A percentile compares a stretch with the other conserved stretches of the same genome.
These are phyloP conservation scores for Bombycilla garrulus DNA, from an alignment of 2,113 vertebrate species.

Conservation along the genomic window DNA sequence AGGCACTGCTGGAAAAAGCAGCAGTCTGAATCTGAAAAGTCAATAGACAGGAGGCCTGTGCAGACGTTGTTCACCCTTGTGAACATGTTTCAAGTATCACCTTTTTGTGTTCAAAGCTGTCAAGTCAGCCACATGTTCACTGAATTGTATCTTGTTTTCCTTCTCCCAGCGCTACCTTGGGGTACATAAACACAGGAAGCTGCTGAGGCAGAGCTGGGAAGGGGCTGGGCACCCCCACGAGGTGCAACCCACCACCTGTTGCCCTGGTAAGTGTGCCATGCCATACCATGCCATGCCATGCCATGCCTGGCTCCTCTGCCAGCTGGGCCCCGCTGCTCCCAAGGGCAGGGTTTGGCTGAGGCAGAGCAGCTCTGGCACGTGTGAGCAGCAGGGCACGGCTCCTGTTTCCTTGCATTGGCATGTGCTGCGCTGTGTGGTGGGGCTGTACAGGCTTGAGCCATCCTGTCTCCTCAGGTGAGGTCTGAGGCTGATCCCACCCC, in stretches of 20 bases:
- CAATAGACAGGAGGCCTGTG: not conserved
- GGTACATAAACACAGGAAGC: fast-evolving
- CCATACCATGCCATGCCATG: not conserved
- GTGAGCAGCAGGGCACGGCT: not conserved
- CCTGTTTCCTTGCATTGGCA: not conserved
- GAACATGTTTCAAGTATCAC: not conserved
- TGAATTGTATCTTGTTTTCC: fast-evolving
- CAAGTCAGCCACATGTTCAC: not conserved
- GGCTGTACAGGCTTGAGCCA: fast-evolving
- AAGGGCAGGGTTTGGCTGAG: not conserved
- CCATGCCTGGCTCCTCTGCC: fast-evolving
- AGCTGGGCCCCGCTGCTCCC: fast-evolving
- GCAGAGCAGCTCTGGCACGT: not conserved
- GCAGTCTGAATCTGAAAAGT: not conserved
- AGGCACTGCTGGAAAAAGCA: not conserved
- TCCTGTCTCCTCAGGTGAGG: not conserved
- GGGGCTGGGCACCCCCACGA: not conserved
- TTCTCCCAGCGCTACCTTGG: not conserved
- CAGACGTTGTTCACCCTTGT: not conserved
- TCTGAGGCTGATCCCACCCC: not conserved
- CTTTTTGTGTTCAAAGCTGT: not conserved
- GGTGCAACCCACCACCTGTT: not conserved
- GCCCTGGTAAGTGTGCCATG: not conserved
- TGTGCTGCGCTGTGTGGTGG: not conserved
- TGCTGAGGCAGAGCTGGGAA: not conserved